Percentiles rank a stretch among this genome's conserved stretches.
Evolutionary conservation across 2,888 invertebrate species (phyloP).

Genomic region (Eupithecia subfuscata): DNA sequence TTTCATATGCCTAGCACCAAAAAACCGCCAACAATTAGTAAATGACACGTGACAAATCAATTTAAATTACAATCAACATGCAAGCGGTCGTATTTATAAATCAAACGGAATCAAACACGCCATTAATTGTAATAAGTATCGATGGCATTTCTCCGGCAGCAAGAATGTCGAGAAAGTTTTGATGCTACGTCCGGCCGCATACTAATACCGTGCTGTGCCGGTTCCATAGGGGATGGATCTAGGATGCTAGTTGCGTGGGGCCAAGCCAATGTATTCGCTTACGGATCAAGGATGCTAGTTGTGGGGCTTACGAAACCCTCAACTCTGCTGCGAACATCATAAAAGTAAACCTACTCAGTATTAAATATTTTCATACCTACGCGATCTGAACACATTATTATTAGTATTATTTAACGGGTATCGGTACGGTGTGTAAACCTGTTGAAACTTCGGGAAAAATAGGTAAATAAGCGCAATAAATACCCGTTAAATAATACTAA

Average conservation of each 20-base stretch:
- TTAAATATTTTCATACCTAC: too few species aligned
- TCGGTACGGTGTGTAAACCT: too few species aligned
- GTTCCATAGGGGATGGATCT: slow-evolving; percentile 42
- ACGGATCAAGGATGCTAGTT: slow-evolving; percentile 23
- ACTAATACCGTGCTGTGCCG: slow-evolving; percentile 67
- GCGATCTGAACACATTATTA: too few species aligned
- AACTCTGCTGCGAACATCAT: background rate
- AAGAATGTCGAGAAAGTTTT: slow-evolving; percentile 84
- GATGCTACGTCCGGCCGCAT: slow-evolving; percentile 78
- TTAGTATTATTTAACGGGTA: too few species aligned
- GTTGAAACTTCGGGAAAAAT: too few species aligned
- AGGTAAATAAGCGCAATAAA: too few species aligned
- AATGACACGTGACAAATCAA: background rate
- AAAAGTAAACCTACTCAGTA: too few species aligned
- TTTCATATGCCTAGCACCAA: background rate
- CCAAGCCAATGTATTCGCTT: background rate
- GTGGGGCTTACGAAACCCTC: slow-evolving; percentile 3
- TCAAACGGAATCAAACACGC: slow-evolving; percentile 45
- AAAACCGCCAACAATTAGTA: slow-evolving; percentile 1
- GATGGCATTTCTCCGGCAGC: slow-evolving; percentile 77
- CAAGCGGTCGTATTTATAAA: slow-evolving; percentile 18
- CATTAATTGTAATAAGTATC: slow-evolving; percentile 60
- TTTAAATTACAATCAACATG: slow-evolving; percentile 1
- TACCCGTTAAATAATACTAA: too few species aligned
- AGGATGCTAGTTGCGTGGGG: slow-evolving; percentile 24